These are phyloP conservation scores for Felis chaus DNA, from an alignment of 2,113 vertebrate genomes.

Conservation along the genomic window DNA sequence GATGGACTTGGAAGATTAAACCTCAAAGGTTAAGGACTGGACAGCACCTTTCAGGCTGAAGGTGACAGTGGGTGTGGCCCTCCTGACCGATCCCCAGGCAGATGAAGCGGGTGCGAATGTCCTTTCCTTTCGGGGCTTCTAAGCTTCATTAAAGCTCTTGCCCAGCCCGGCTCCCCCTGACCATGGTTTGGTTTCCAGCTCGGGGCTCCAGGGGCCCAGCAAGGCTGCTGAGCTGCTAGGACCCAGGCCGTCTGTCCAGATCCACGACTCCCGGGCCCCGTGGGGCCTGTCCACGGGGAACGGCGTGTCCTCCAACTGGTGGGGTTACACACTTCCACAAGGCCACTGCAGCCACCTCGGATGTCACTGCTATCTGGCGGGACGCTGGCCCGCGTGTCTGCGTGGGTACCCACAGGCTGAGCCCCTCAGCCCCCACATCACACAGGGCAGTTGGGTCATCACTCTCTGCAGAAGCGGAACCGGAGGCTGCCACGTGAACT, in stretches of 20 bases:
- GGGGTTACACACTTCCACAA: fast-evolving
- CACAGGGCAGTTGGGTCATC: too few species aligned
- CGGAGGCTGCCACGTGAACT: neutral
- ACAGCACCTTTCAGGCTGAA: too few species aligned
- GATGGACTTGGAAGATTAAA: neutral
- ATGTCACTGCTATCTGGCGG: neutral
- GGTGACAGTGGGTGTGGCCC: neutral
- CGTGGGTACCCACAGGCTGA: too few species aligned
- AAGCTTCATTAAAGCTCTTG: neutral
- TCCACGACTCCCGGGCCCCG: too few species aligned
- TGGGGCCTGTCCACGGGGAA: fast-evolving
- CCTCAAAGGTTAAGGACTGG: neutral
- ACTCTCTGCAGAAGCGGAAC: neutral
- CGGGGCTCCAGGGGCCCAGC: neutral
- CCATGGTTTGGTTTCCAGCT: too few species aligned
- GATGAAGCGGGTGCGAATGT: fast-evolving
- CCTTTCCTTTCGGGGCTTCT: neutral
- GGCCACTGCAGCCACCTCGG: fast-evolving
- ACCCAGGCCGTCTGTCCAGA: neutral
- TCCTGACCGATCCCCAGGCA: neutral
- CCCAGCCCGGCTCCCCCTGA: neutral
- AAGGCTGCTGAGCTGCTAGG: neutral
- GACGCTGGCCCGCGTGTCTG: too few species aligned
- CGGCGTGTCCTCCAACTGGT: fast-evolving
- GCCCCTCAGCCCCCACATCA: too few species aligned